Percentiles rank a stretch among this genome's conserved stretches.
phyloP scores from a whole-genome alignment of 1,140 invertebrate species.

The Phocides pigmalion region DNA sequence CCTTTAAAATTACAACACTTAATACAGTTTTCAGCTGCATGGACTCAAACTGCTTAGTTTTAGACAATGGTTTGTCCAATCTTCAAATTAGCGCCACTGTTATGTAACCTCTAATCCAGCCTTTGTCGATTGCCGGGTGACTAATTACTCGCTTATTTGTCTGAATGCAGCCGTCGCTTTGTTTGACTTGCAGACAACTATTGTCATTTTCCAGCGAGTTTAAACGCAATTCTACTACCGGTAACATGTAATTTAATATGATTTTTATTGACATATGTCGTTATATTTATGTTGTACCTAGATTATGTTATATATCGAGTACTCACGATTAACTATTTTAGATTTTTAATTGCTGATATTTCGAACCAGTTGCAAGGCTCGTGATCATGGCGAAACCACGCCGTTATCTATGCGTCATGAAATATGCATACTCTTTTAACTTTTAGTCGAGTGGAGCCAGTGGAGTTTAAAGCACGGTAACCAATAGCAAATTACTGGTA shows the following conservation, averaged over 20 bases:
- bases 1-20: constrained; percentile 19
- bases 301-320: too few relatives aligned
- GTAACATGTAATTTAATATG: too few relatives aligned
- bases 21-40: constrained; percentile 10
- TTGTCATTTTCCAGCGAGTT: not conserved
- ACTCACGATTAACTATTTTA: too few relatives aligned
- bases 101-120: constrained; percentile 29
- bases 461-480: not conserved
- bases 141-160: constrained; percentile 32
- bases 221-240: not conserved
- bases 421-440: too few relatives aligned
- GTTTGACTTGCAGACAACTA: constrained; percentile 3
- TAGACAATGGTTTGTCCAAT: constrained; percentile 4
- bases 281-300: too few relatives aligned
- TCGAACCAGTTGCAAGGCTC: too few relatives aligned
- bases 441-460: too few relatives aligned
- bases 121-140: constrained; percentile 25
- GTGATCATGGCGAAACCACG: too few relatives aligned
- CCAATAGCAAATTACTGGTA: too few relatives aligned
- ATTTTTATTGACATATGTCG: too few relatives aligned
- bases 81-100: constrained; percentile 15
- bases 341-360: too few relatives aligned
- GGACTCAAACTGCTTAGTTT: constrained; percentile 13
- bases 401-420: too few relatives aligned
- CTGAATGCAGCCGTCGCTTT: constrained; percentile 21